These are phyloP conservation scores for Lepeophtheirus salmonis DNA, from an alignment of 1,140 invertebrate species.

Conservation along the genomic window DNA sequence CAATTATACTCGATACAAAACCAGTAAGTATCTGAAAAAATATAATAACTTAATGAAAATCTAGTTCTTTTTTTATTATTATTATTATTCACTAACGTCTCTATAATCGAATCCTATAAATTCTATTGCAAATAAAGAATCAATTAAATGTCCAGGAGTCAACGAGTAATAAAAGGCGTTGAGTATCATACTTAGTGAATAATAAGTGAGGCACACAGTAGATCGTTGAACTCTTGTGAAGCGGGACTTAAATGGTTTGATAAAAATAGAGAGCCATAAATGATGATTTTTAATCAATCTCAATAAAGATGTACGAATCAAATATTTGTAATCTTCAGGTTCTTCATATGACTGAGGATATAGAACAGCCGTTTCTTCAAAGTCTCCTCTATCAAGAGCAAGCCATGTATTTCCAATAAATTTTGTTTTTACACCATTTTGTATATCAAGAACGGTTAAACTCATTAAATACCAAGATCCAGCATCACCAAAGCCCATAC, in stretches of 20 bases:
- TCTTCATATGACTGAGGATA: not conserved
- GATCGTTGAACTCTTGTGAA: conserved; percentile 35
- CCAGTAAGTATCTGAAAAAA: conserved; percentile 25
- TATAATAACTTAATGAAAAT: not conserved
- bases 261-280: conserved; percentile 38
- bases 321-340: not conserved
- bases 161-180: conserved; percentile 36
- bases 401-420: conserved; percentile 35
- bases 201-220: conserved; percentile 35
- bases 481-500: conserved; percentile 31
- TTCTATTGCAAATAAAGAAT: conserved; percentile 3
- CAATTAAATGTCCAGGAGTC: conserved; percentile 17
- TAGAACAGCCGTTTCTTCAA: not conserved
- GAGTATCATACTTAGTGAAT: conserved; percentile 35
- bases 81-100: not conserved
- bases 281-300: conserved; percentile 30
- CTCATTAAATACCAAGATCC: conserved; percentile 35
- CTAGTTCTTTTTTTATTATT: too few relatives aligned
- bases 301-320: not conserved
- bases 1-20: conserved; percentile 28
- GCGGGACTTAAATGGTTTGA: conserved; percentile 32
- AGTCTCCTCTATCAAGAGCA: conserved; percentile 34
- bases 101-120: conserved; percentile 1
- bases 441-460: conserved; percentile 33
- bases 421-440: conserved; percentile 27